Percentiles rank a stretch among this genome's conserved stretches.
These are phyloP conservation scores for Acromyrmex charruanus DNA, from an alignment of 1,140 invertebrate genomes.

Conservation along the genomic window DNA sequence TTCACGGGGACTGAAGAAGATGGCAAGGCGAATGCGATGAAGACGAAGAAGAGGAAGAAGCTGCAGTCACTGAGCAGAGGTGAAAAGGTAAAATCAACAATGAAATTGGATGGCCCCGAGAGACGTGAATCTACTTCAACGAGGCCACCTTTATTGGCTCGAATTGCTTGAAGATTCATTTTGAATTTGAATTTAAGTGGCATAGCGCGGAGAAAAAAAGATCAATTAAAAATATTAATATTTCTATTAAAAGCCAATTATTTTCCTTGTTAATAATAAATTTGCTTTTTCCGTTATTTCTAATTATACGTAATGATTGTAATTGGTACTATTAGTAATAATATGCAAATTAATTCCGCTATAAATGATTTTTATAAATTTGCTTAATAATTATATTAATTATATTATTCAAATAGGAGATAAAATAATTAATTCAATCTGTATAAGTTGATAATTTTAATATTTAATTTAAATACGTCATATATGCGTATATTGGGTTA, in stretches of 20 bases:
- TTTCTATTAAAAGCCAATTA: constrained; percentile 59
- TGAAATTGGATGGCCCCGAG: constrained; percentile 43
- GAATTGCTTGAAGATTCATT: constrained; percentile 72
- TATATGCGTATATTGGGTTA: neutral
- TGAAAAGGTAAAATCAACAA: constrained; percentile 75
- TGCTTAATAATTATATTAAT: constrained; percentile 16
- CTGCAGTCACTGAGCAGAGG: constrained; percentile 54
- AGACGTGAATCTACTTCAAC: constrained; percentile 15
- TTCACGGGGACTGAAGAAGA: constrained; percentile 41
- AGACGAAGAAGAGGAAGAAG: constrained; percentile 54
- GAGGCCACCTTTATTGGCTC: constrained; percentile 60
- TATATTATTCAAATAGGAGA: neutral
- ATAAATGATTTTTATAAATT: neutral
- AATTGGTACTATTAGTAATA: neutral
- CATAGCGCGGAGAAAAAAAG: constrained; percentile 19
- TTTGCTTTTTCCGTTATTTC: constrained; percentile 21
- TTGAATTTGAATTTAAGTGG: constrained; percentile 61
- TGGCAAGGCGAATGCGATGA: constrained; percentile 52
- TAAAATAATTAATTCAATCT: neutral
- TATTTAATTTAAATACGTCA: neutral
- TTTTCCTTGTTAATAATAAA: constrained; percentile 41
- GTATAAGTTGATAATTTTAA: neutral
- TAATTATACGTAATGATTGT: neutral
- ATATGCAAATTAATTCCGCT: constrained; percentile 44
- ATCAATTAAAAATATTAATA: constrained; percentile 75